A percentile compares a stretch with the other conserved stretches of the same genome.
These are phyloP conservation scores for Homarus gammarus DNA, from an alignment of 2,888 invertebrate species.

Conservation along the genomic window DNA sequence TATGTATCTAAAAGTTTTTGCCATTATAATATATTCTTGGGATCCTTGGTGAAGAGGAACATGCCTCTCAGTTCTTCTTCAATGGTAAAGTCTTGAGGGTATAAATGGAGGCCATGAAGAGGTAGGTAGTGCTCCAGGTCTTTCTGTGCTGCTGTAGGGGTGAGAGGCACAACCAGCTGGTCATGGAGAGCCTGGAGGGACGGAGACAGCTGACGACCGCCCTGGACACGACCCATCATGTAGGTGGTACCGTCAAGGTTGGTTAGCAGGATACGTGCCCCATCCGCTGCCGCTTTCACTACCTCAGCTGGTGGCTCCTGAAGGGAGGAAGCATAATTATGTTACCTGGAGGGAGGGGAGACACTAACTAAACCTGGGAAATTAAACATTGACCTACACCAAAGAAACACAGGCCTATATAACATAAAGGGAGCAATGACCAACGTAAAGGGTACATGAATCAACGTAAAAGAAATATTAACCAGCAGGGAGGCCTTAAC, in stretches of 20 bases:
- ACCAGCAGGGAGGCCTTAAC: too few relatives aligned
- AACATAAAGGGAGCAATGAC: too few relatives aligned
- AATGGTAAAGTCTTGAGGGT: conserved; percentile 34
- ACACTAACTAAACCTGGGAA: neutral
- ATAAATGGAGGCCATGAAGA: conserved; percentile 45
- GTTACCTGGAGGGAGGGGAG: neutral
- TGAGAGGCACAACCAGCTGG: conserved; percentile 10
- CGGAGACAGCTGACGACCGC: conserved; percentile 7
- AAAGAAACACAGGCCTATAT: neutral
- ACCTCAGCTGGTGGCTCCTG: conserved; percentile 19
- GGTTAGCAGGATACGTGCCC: conserved; percentile 30
- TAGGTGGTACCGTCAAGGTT: conserved; percentile 59
- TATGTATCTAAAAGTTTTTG: neutral
- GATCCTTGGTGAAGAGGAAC: conserved; percentile 56
- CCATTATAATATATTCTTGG: neutral
- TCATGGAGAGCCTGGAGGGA: conserved; percentile 29
- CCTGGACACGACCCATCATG: conserved; percentile 32
- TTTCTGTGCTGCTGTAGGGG: conserved; percentile 29
- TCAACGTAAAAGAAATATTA: too few relatives aligned
- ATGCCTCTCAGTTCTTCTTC: conserved; percentile 59
- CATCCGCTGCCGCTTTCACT: neutral
- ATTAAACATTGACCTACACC: neutral
- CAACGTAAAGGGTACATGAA: too few relatives aligned
- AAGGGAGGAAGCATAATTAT: too few relatives aligned
- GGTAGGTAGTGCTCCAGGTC: conserved; percentile 35